phyloP scores from a whole-genome alignment of 2,888 invertebrate genomes.

The Chrysopilus asiliformis region DNA sequence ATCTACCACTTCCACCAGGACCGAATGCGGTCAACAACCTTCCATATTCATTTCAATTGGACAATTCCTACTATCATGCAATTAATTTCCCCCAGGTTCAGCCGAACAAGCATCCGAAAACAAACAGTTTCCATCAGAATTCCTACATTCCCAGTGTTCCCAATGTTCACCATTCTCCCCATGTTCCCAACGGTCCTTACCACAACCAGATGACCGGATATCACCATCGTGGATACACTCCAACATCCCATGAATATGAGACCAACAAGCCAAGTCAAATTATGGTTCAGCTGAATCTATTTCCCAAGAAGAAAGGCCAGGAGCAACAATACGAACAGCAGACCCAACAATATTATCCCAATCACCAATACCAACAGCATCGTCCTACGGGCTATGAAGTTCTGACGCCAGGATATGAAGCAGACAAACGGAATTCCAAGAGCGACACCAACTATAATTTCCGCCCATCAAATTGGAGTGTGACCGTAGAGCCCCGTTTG shows the following conservation, averaged over 20 bases:
- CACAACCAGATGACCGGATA: conserved; percentile 1
- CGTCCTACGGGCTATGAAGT: no score
- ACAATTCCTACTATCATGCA: conserved; percentile 15
- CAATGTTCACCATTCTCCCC: conserved; percentile 14
- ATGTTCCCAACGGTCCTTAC: background rate
- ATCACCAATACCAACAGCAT: no score
- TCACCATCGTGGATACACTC: conserved; percentile 1
- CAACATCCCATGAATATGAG: conserved; percentile 14
- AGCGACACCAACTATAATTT: no score
- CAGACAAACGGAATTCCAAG: no score
- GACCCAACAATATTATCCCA: no score
- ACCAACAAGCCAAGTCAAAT: conserved; percentile 41
- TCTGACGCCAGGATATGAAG: no score
- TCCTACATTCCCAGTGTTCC: conserved; percentile 20
- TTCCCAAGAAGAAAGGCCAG: conserved; percentile 38
- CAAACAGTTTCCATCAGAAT: conserved; percentile 14
- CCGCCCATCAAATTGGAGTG: no score
- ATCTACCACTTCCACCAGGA: conserved; percentile 3
- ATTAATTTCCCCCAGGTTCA: conserved; percentile 17
- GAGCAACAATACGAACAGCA: background rate
- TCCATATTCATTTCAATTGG: conserved; percentile 7
- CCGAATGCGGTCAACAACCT: conserved; percentile 6
- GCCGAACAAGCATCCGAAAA: conserved; percentile 11
- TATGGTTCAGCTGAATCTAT: conserved; percentile 52
- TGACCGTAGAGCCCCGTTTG: no score